These are phyloP conservation scores for Archips crataeganus DNA, from an alignment of 2,888 invertebrate genomes.

Conservation along the genomic window DNA sequence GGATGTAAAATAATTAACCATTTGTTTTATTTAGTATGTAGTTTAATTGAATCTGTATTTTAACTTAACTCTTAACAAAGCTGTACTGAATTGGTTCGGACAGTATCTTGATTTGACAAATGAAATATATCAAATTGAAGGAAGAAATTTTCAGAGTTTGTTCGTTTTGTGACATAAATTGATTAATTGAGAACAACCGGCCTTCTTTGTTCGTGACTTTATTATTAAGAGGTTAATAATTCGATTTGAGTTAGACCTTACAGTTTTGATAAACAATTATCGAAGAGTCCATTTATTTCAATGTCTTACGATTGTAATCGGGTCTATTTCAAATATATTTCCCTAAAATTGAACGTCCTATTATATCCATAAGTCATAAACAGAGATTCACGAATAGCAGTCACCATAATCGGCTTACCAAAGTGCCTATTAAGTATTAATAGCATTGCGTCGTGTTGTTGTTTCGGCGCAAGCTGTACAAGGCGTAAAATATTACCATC, in stretches of 20 bases:
- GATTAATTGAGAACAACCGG: conserved; percentile 30
- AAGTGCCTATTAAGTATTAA: conserved; percentile 49
- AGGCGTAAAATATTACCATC: conserved; percentile 30
- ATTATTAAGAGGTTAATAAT: conserved; percentile 11
- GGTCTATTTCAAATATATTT: background rate
- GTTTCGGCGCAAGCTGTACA: conserved; percentile 18
- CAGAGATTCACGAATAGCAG: conserved; percentile 42
- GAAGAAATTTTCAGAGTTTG: conserved; percentile 25
- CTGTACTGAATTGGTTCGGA: conserved; percentile 10
- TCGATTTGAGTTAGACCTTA: background rate
- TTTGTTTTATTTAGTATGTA: too few relatives aligned
- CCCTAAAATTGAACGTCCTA: conserved; percentile 22
- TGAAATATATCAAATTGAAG: conserved; percentile 23
- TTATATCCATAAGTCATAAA: conserved; percentile 41
- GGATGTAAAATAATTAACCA: too few relatives aligned
- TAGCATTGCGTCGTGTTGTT: conserved; percentile 46
- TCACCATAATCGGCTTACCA: conserved; percentile 44
- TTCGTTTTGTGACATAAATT: conserved; percentile 9
- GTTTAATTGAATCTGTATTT: background rate
- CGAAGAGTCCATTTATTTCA: background rate
- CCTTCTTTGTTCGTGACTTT: background rate
- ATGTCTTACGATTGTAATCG: background rate
- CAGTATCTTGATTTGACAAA: conserved; percentile 29
- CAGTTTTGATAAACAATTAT: background rate
- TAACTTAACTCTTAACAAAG: conserved; percentile 14